Percentiles rank a stretch among this genome's conserved stretches.
These are phyloP conservation scores for Tethea ocularis DNA, from an alignment of 2,888 invertebrate species.

Conservation along the genomic window DNA sequence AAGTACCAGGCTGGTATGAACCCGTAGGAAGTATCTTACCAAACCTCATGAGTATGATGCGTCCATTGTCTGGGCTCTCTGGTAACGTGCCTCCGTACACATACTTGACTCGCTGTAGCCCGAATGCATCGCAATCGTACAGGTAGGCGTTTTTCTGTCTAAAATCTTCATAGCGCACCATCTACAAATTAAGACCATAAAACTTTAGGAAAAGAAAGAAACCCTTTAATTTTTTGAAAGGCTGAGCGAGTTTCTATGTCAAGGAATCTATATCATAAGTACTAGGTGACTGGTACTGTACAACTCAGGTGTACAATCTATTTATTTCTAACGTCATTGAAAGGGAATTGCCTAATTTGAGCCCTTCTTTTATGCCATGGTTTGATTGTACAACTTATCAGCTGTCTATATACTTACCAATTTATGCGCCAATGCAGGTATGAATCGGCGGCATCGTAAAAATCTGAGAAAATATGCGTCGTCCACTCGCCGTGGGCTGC, in stretches of 20 bases:
- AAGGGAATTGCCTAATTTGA: not conserved
- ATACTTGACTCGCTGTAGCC: conserved; percentile 60
- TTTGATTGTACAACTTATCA: not conserved
- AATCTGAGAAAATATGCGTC: conserved; percentile 73
- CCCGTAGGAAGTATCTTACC: conserved; percentile 32
- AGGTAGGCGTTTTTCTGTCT: conserved; percentile 58
- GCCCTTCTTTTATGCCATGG: not conserved
- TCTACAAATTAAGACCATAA: conserved; percentile 49
- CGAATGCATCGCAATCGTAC: conserved; percentile 69
- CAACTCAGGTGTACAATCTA: not conserved
- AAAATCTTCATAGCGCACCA: conserved; percentile 75
- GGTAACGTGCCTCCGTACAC: conserved; percentile 69
- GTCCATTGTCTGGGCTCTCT: conserved; percentile 67
- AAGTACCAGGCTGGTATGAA: conserved; percentile 3
- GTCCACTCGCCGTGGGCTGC: conserved; percentile 65
- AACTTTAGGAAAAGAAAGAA: too few species aligned
- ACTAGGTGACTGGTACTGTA: not conserved
- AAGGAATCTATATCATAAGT: conserved; percentile 17
- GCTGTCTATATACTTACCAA: conserved; percentile 48
- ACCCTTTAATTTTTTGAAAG: conserved; percentile 11
- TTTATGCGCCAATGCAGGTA: conserved; percentile 71
- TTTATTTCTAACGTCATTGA: not conserved
- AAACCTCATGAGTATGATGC: conserved; percentile 75
- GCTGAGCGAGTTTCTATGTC: conserved; percentile 22
- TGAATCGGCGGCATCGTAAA: conserved; percentile 70